These are phyloP conservation scores for Chalcis sispes DNA, from an alignment of 2,888 invertebrate genomes.

Conservation along the genomic window DNA sequence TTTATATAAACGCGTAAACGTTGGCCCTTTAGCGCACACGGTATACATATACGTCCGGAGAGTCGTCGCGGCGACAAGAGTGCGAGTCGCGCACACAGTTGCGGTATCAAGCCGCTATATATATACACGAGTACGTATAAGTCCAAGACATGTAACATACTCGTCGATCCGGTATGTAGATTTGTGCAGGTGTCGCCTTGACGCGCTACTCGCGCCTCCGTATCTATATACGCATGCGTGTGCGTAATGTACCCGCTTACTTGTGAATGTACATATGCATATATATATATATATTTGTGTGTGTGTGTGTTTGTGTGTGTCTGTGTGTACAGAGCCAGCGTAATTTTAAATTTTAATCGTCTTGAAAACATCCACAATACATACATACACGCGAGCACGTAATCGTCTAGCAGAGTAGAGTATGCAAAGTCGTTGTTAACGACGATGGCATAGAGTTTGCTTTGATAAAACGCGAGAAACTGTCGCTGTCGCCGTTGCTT, in stretches of 20 bases:
- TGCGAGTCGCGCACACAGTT: slow-evolving; percentile 9
- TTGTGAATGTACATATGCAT: slow-evolving; percentile 61
- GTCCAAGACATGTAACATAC: slow-evolving; percentile 58
- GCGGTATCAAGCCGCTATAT: background rate
- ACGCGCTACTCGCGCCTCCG: slow-evolving; percentile 56
- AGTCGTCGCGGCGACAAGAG: slow-evolving; percentile 41
- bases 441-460: background rate
- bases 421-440: background rate
- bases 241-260: slow-evolving; percentile 50
- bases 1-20: slow-evolving; percentile 50
- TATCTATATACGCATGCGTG: slow-evolving; percentile 7
- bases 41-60: slow-evolving; percentile 32
- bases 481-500: too few species aligned
- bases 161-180: slow-evolving; percentile 69
- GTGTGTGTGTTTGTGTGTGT: slow-evolving; percentile 4
- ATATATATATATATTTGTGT: background rate
- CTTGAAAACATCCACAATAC: slow-evolving; percentile 58
- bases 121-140: background rate
- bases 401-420: background rate
- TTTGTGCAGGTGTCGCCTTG: slow-evolving; percentile 67
- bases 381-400: background rate
- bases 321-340: slow-evolving; percentile 19
- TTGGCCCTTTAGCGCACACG: slow-evolving; percentile 45
- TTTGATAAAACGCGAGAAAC: background rate
- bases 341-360: slow-evolving; percentile 67